These are phyloP conservation scores for Myioborus miniatus DNA, from an alignment of 2,797 vertebrate species.

Conservation along the genomic window DNA sequence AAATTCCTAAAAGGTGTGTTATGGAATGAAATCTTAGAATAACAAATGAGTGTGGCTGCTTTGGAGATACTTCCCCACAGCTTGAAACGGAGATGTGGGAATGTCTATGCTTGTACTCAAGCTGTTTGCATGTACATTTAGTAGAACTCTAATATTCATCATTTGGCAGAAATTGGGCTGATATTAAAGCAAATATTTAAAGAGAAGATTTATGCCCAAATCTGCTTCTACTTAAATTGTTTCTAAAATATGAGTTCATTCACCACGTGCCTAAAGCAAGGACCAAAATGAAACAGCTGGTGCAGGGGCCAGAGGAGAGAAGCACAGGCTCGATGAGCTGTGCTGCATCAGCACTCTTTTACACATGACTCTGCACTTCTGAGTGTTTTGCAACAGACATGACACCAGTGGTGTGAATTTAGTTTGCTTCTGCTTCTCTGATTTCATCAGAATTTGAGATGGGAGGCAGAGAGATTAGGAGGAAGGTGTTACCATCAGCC, in stretches of 20 bases:
- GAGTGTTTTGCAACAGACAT: background rate
- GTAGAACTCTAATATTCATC: constrained; percentile 59
- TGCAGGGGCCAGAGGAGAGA: background rate
- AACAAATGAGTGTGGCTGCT: constrained; percentile 41
- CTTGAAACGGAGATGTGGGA: constrained; percentile 37
- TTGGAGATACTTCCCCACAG: constrained; percentile 58
- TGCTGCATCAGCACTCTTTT: background rate
- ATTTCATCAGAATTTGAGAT: background rate
- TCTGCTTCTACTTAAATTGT: constrained; percentile 59
- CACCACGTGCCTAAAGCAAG: constrained; percentile 28
- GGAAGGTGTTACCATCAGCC: background rate
- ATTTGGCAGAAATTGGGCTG: constrained; percentile 46
- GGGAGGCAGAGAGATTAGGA: background rate
- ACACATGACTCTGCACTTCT: background rate
- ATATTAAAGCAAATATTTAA: constrained; percentile 62
- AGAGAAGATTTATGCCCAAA: constrained; percentile 50
- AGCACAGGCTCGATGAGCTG: background rate
- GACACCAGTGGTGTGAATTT: background rate
- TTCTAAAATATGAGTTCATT: constrained; percentile 55
- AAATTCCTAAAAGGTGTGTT: constrained; percentile 41
- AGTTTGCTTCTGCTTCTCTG: background rate
- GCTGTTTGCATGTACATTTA: constrained; percentile 64
- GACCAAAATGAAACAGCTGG: constrained; percentile 49
- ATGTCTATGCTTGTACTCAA: constrained; percentile 55
- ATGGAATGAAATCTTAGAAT: constrained; percentile 56